Percentiles rank a stretch among this genome's conserved stretches.
These are phyloP conservation scores for Scolopax mira DNA, from an alignment of 2,113 vertebrate species.

Conservation along the genomic window DNA sequence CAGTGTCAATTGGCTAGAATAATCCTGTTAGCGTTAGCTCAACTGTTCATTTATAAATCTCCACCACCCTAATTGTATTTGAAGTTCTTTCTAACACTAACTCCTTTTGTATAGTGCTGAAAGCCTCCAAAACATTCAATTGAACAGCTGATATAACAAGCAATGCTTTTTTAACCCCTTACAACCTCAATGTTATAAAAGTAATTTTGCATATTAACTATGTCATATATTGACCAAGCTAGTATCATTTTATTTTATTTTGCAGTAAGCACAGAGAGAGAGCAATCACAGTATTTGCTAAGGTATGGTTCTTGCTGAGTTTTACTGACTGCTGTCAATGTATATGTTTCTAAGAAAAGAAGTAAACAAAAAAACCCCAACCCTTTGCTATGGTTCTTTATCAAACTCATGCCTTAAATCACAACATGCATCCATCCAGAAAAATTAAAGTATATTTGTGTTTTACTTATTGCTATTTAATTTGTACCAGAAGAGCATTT, in stretches of 20 bases:
- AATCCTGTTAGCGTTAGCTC: conserved; percentile 58
- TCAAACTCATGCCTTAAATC: background rate
- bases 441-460: background rate
- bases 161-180: background rate
- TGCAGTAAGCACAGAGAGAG: background rate
- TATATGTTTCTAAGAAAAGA: background rate
- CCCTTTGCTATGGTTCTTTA: background rate
- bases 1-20: conserved; percentile 56
- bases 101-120: conserved; percentile 19
- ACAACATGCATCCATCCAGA: background rate
- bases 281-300: too few species aligned
- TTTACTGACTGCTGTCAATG: background rate
- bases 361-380: background rate
- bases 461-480: background rate
- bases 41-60: conserved; percentile 45
- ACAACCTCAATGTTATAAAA: background rate
- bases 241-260: background rate
- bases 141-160: conserved; percentile 39
- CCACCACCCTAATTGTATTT: conserved; percentile 30
- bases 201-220: background rate
- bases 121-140: conserved; percentile 22
- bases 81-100: conserved; percentile 21
- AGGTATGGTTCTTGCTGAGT: too few species aligned
- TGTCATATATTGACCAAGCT: background rate
- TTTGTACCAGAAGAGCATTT: background rate